Evolutionary conservation across 1,140 invertebrate species (phyloP), one percentile per base, ranked within the genome.

Genomic region (Drosophila paulistorum): DNA sequence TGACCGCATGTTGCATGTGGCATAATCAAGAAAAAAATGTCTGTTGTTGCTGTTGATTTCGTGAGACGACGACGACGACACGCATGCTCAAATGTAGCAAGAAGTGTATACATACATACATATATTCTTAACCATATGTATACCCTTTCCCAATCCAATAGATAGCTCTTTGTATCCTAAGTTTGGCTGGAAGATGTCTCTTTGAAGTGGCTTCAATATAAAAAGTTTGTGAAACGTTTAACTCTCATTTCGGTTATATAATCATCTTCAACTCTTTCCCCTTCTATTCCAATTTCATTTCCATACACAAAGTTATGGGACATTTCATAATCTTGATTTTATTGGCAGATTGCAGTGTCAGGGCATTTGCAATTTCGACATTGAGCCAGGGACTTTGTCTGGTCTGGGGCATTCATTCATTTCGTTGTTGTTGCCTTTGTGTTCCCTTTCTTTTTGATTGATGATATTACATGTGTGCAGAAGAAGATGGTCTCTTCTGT

Each of bases 391-490:
- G 35, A 55, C 68, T 26, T 26, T 26, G 23, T 26, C 23, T 23
- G 23, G 23, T 17, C 17, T 71, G 7, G 20, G 7, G 20, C 45
- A 51, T 20, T 51, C 45, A 51, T 51, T 23, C 20, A 7, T 23
- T 51, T 30, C 6, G 30, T 30, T 30, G 30, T 30, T 30, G 45
- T 23, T 20, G 45, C 23, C 37, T 67, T 23, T 23, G 11, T 17
- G 33, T 33, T 54, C 14, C 35, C 37, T 48, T 59, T 39, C 59
- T 67, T 65, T 71, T 77, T 81, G 79, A 82, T 82, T 81, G 74
- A 81, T 82, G 79, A 78, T 81, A 81, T 81, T 82, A 81, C 74
- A 64, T 74, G 79, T 81, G 67, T 74, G 70, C 57, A 39, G 42
- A 51, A 51, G 45, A 51, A 51, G 45, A 51, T 51, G 17, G 45